phyloP scores from a whole-genome alignment of 1,140 invertebrate genomes.

The Drosophila lacteicornis region DNA sequence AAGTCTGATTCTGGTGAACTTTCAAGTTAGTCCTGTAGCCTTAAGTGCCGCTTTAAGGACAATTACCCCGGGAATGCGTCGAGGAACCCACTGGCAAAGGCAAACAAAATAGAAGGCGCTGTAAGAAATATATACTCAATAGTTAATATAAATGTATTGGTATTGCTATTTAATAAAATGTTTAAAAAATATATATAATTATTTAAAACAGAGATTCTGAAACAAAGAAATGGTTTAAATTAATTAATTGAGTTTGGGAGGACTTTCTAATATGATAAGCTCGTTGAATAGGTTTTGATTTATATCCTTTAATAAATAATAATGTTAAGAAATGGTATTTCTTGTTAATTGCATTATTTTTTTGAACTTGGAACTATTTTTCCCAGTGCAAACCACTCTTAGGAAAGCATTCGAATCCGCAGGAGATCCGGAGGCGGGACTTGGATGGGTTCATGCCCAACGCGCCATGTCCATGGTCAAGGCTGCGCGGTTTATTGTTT shows the following conservation, averaged over 20 bases:
- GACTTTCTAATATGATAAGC: background rate
- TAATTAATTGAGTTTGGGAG: too few relatives aligned
- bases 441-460: constrained; percentile 45
- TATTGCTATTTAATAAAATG: too few relatives aligned
- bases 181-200: too few relatives aligned
- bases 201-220: too few relatives aligned
- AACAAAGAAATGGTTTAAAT: too few relatives aligned
- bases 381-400: constrained; percentile 6
- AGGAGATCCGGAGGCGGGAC: constrained; percentile 26
- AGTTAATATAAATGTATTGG: background rate
- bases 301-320: too few relatives aligned
- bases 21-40: constrained; percentile 26
- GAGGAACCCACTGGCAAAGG: constrained; percentile 8
- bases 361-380: background rate
- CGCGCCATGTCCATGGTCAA: constrained; percentile 69
- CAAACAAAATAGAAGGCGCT: constrained; percentile 36
- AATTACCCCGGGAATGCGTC: constrained; percentile 23
- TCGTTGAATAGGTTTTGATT: background rate
- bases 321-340: too few relatives aligned
- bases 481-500: constrained; percentile 70
- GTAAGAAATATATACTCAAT: background rate
- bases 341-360: too few relatives aligned
- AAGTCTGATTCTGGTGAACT: constrained; percentile 27
- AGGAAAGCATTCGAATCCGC: constrained; percentile 2
- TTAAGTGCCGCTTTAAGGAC: constrained; percentile 39